Base-by-base conservation (phyloP, 2,797 vertebrate genomes). In the Rallus crepitans region DNA sequence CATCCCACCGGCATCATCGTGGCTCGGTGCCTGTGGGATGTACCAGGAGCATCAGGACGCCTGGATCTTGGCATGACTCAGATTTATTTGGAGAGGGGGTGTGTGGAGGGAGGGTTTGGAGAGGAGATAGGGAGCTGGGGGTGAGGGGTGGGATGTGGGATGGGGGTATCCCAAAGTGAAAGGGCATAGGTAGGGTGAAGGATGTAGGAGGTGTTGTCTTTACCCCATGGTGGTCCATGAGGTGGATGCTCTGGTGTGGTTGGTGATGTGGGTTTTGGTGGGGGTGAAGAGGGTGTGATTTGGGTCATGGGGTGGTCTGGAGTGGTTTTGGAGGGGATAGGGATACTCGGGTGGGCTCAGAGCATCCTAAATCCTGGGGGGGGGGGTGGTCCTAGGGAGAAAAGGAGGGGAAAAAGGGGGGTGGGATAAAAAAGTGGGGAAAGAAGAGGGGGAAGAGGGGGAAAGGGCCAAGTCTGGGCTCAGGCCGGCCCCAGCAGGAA, bases 121-220 rank as follows among this genome's bases (percentile, higher is more conserved):
- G 16, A 0, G 9, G 7, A 27, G 6, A 48, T 5, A 9, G 5
- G 12, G 2, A 23, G 4, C 17, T 6, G 3, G 23, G 23, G 39
- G 25, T 19, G 37, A 21, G 19, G 25, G 19, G 25, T 42, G 45
- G 42, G 76, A 55, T 65, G n/a, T 3, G 9, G 63, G 61, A 21
- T 60, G 42, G n/a, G 39, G 37, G 14, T 31, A 47, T 27, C 48
- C 48, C 64, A 7, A 42, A 52, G 50, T 1, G 17, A 20, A 79
- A 42, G 12, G 12, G 3, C 70, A 11, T 19, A 40, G 13, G 52
- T 6, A 3, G n/a, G 18, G 25, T 7, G 11, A 70, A 17, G n/a
- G 59, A 14, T 35, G n/a, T 18, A 6, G 48, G 39, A 57, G 28
- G 40, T 11, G 16, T 48, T 35, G 5, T 5, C 12, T 52, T 20